Percentiles rank a stretch among this genome's conserved stretches.
These are phyloP conservation scores for Synanthedon tipuliformis DNA, from an alignment of 2,888 invertebrate species.

Conservation along the genomic window DNA sequence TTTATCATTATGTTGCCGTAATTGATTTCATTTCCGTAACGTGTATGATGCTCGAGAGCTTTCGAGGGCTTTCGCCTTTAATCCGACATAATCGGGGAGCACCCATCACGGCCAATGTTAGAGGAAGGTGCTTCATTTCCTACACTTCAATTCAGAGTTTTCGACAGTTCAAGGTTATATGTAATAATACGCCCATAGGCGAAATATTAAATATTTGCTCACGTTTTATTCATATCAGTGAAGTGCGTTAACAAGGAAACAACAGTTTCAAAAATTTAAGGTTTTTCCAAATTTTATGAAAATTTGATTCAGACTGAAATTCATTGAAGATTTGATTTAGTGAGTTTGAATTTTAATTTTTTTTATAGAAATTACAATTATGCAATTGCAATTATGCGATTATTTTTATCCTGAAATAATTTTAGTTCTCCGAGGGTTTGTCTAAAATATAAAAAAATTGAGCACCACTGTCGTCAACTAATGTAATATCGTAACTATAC, in stretches of 20 bases:
- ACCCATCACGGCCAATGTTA: slow-evolving; percentile 10
- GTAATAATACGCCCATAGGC: background rate
- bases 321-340: too few species aligned
- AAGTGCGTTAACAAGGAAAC: too few species aligned
- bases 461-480: too few species aligned
- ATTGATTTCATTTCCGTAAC: slow-evolving; percentile 1
- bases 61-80: slow-evolving; percentile 11
- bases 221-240: slow-evolving; percentile 9
- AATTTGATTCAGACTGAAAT: too few species aligned
- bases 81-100: slow-evolving; percentile 17
- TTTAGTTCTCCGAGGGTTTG: too few species aligned
- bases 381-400: background rate
- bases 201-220: slow-evolving; percentile 1
- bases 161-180: slow-evolving; percentile 5
- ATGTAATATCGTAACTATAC: slow-evolving; percentile 5
- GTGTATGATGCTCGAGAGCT: background rate
- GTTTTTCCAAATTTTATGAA: too few species aligned
- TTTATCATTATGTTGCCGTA: slow-evolving; percentile 1
- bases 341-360: too few species aligned
- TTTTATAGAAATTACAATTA: too few species aligned
- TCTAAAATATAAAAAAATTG: too few species aligned
- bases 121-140: slow-evolving; percentile 20
- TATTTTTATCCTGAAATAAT: too few species aligned
- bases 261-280: too few species aligned
- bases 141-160: slow-evolving; percentile 7